phyloP scores from a whole-genome alignment of 2,113 vertebrate genomes.

The Rafetus swinhoei region DNA sequence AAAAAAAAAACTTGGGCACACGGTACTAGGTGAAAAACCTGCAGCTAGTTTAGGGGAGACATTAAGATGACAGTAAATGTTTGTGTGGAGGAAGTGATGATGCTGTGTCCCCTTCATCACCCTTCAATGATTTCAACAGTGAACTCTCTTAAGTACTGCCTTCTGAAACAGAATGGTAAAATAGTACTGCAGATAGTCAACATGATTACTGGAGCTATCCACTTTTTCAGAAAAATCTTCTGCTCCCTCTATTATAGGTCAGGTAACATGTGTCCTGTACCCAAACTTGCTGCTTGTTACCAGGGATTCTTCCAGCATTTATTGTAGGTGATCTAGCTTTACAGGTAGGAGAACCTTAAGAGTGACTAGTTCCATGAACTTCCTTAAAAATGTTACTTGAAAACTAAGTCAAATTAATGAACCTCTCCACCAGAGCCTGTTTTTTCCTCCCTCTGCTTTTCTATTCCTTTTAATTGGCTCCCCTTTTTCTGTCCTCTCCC shows the following conservation, averaged over 20 bases:
- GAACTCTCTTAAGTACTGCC: background rate
- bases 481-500: background rate
- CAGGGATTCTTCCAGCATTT: background rate
- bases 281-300: accelerated
- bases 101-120: background rate
- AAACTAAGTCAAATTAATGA: background rate
- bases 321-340: background rate
- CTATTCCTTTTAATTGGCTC: background rate
- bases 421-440: background rate
- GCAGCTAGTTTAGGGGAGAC: background rate
- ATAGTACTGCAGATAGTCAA: background rate
- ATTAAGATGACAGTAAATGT: background rate
- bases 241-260: accelerated
- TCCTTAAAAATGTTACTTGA: background rate
- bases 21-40: background rate
- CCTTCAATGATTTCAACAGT: background rate
- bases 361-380: background rate
- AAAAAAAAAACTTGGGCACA: background rate
- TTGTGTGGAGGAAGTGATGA: background rate
- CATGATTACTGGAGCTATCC: background rate
- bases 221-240: background rate
- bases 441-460: background rate
- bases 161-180: background rate
- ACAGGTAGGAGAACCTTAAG: background rate
- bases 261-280: background rate